Base-by-base conservation (phyloP, 2,797 vertebrate genomes). In the Pyrocephalus nanus region DNA sequence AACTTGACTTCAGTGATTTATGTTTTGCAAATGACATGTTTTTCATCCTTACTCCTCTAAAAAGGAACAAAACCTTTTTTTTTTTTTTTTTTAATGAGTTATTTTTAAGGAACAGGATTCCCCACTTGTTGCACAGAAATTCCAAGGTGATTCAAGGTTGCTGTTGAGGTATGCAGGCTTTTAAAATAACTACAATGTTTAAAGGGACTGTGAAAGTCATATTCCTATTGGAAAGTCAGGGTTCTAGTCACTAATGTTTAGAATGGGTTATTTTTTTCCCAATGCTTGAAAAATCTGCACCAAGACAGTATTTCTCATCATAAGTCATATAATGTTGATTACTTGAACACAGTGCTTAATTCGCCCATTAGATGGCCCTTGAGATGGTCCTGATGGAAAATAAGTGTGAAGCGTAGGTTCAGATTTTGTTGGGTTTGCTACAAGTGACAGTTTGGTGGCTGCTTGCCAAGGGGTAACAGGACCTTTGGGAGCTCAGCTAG, bases 361-460 rank as follows among this genome's bases (percentile, higher is more conserved):
- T 86, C 4, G 3, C 86, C 95, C 86, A 85, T 91, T 94, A 95
- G 96, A 91, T 93, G 83, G 87, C 83, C 92, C 78, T 88, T 76
- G 54, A 64, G 40, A 62, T 67, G 45, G 6, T 73, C 86, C 34
- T 72, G 82, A 53, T 66, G 82, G 10, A 85, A 96, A 96, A 86
- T 12, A 82, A 43, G 19, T 60, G 32, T 3, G 3, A 91, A 69
- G 18, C 38, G 6, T n/a, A n/a, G 62, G 29, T 84, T 62, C 9
- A 9, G 19, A 54, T 60, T 73, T 70, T 66, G 23, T 53, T 4
- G 26, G 25, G 30, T 73, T 90, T 84, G 38, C 47, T 75, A 7
- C 0, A 3, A 78, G 43, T 61, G 43, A 13, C 40, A 38, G 21
- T 78, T 81, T 42, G 48, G 38, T 43, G 54, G 20, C 76, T 76